phyloP scores from a whole-genome alignment of 2,113 vertebrate genomes.

The Spea bombifrons region DNA sequence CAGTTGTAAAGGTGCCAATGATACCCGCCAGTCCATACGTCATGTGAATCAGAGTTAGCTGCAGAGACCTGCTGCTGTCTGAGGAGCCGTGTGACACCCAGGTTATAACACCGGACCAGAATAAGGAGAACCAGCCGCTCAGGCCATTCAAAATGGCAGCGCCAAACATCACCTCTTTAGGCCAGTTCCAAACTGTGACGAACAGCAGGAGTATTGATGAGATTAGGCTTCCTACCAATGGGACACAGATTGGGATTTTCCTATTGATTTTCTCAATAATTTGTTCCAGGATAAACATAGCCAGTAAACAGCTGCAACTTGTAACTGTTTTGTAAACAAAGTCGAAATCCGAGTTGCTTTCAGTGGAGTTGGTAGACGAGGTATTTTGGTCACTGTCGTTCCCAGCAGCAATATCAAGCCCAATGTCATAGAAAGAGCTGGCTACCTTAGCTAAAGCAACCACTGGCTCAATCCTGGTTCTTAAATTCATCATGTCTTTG shows the following conservation, averaged over 20 bases:
- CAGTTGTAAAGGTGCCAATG: conserved; percentile 82
- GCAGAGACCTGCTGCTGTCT: conserved; percentile 66
- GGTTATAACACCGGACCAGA: conserved; percentile 84
- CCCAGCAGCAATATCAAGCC: conserved; percentile 78
- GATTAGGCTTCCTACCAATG: conserved; percentile 79
- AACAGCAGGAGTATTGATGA: conserved; percentile 73
- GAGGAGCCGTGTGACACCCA: conserved; percentile 75
- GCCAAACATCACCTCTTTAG: conserved; percentile 75
- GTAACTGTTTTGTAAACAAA: conserved; percentile 79
- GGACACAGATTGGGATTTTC: conserved; percentile 75
- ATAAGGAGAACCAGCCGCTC: conserved; percentile 75
- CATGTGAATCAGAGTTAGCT: conserved; percentile 79
- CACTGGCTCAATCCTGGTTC: conserved; percentile 67
- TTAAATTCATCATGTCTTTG: conserved; percentile 44
- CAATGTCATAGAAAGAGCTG: conserved; percentile 79
- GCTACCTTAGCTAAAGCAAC: conserved; percentile 75
- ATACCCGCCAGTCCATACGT: conserved; percentile 79
- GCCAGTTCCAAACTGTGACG: conserved; percentile 71
- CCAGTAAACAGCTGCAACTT: conserved; percentile 74
- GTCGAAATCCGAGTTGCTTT: conserved; percentile 81
- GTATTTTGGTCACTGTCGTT: conserved; percentile 62
- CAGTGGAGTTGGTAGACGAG: conserved; percentile 7
- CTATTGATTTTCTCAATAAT: conserved; percentile 77
- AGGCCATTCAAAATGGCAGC: conserved; percentile 76
- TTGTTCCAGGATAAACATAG: conserved; percentile 75